Percentiles rank a stretch among this genome's conserved stretches.
These are phyloP conservation scores for Diaphora mendica DNA, from an alignment of 2,888 invertebrate species.

Conservation along the genomic window DNA sequence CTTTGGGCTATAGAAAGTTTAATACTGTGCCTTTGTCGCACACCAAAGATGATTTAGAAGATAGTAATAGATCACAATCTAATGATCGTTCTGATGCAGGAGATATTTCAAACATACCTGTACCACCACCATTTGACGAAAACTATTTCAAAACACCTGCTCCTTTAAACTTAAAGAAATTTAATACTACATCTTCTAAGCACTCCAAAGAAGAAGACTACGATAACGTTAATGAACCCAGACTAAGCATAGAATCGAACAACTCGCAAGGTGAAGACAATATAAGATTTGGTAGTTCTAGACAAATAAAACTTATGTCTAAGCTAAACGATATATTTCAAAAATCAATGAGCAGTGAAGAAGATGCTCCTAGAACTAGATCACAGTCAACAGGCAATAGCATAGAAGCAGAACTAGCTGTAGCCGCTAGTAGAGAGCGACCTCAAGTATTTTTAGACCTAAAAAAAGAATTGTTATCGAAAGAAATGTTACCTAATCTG, in stretches of 20 bases:
- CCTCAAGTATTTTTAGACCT: constrained; percentile 70
- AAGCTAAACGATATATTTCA: constrained; percentile 78
- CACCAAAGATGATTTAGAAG: constrained; percentile 39
- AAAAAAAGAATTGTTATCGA: constrained; percentile 72
- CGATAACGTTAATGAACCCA: constrained; percentile 56
- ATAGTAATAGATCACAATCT: constrained; percentile 34
- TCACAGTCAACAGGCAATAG: constrained; percentile 77
- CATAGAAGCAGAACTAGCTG: constrained; percentile 59
- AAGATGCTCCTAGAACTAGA: constrained; percentile 67
- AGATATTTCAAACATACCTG: constrained; percentile 62
- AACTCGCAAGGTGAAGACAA: constrained; percentile 65
- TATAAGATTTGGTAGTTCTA: constrained; percentile 72
- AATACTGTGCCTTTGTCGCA: constrained; percentile 57
- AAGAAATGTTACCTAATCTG: constrained; percentile 62
- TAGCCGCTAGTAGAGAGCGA: constrained; percentile 52
- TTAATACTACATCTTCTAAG: constrained; percentile 60
- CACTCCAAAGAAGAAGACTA: constrained; percentile 53
- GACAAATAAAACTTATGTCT: constrained; percentile 76
- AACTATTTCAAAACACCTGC: constrained; percentile 59
- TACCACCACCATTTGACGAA: constrained; percentile 61
- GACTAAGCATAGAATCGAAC: constrained; percentile 67
- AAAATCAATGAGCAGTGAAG: constrained; percentile 68
- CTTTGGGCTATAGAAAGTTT: constrained; percentile 49
- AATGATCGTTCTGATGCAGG: constrained; percentile 54
- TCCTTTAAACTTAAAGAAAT: constrained; percentile 49